Evolutionary conservation across 2,113 vertebrate species (phyloP).

Genomic region (Paramormyrops kingsleyae): DNA sequence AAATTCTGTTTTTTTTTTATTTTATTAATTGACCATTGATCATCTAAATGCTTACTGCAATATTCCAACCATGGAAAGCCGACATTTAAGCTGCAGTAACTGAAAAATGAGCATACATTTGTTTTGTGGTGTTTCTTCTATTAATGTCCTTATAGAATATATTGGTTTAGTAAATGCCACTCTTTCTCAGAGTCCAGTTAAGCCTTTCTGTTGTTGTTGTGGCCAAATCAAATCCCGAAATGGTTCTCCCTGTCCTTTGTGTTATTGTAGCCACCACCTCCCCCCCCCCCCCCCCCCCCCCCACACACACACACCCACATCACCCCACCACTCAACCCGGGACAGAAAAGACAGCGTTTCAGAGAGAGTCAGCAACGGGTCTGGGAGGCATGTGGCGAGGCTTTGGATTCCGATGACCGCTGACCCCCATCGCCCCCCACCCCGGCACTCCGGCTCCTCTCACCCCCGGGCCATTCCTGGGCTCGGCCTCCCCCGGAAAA

Average conservation of each 20-base stretch:
- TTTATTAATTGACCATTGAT: neutral
- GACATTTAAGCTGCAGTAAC: neutral
- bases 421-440: neutral
- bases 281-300: neutral
- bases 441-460: conserved; percentile 38
- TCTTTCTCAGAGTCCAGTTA: neutral
- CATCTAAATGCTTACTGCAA: neutral
- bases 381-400: conserved; percentile 49
- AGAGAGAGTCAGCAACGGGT: conserved; percentile 58
- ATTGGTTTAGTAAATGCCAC: neutral
- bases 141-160: neutral
- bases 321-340: conserved; percentile 28
- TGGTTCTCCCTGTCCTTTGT: neutral
- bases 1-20: neutral
- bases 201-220: neutral
- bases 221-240: conserved; percentile 38
- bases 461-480: conserved; percentile 48
- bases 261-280: neutral
- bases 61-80: neutral
- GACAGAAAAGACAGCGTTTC: conserved; percentile 40
- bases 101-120: neutral
- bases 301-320: neutral
- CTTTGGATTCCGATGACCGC: conserved; percentile 42
- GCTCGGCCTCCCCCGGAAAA: neutral
- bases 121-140: neutral